Conservation (phyloP, 2,113 vertebrate species). For the Numida meleagris region DNA sequence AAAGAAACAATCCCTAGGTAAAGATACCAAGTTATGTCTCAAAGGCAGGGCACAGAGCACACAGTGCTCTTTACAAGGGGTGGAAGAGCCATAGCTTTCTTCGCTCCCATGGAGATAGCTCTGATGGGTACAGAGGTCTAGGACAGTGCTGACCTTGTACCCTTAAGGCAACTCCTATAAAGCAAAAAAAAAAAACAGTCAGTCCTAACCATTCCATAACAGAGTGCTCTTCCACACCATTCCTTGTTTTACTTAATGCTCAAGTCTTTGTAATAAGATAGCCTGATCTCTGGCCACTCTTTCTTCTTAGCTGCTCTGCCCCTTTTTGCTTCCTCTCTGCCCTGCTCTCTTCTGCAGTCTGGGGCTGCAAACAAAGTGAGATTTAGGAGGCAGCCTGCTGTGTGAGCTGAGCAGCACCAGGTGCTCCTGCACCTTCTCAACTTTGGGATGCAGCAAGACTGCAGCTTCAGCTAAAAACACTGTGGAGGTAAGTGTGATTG, state of each 20-base stretch:
- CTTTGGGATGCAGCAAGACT: neutral
- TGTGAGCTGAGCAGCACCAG: neutral
- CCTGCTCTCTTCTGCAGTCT: rapidly evolving
- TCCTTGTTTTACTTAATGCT: neutral
- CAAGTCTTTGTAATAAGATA: neutral
- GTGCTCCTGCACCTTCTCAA: neutral
- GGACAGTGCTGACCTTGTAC: neutral
- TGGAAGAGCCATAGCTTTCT: neutral
- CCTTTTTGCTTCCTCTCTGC: neutral
- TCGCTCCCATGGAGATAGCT: neutral
- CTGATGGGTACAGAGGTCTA: neutral
- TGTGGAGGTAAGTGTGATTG: neutral
- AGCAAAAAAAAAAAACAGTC: neutral
- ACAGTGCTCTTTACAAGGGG: neutral
- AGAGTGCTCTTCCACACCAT: neutral
- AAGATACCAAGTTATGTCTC: neutral
- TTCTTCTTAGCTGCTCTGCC: neutral
- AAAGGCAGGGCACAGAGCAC: neutral
- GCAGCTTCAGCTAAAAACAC: neutral
- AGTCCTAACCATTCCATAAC: neutral
- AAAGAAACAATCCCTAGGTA: neutral
- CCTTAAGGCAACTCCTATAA: neutral
- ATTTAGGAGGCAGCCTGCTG: neutral
- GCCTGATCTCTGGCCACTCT: neutral
- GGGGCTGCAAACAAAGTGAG: neutral